A percentile compares a stretch with the other conserved stretches of the same genome.
These are phyloP conservation scores for Puntigrus tetrazona DNA, from an alignment of 2,113 vertebrate species.

Conservation along the genomic window DNA sequence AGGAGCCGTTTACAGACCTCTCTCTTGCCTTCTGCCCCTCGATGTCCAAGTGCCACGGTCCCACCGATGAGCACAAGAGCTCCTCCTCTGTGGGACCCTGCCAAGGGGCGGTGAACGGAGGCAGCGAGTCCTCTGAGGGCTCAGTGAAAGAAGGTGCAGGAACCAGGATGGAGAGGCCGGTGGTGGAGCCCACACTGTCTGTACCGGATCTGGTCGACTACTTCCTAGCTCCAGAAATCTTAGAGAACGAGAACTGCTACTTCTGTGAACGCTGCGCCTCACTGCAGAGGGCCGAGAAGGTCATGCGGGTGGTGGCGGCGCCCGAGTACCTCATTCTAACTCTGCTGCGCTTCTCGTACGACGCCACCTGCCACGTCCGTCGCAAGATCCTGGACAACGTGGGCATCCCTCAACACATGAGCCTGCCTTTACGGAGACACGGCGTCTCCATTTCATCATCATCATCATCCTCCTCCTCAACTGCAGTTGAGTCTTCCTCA, in stretches of 20 bases:
- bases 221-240: slow-evolving; percentile 94
- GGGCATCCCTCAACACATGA: slow-evolving; percentile 85
- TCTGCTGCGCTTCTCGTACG: slow-evolving; percentile 93
- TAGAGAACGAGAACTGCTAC: slow-evolving; percentile 95
- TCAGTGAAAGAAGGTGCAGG: slow-evolving; percentile 35
- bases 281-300: slow-evolving; percentile 93
- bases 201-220: slow-evolving; percentile 94
- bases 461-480: slow-evolving; percentile 57
- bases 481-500: slow-evolving; percentile 55
- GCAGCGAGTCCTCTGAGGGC: slow-evolving; percentile 66
- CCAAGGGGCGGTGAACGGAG: slow-evolving; percentile 76
- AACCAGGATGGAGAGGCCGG: slow-evolving; percentile 68
- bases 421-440: slow-evolving; percentile 80
- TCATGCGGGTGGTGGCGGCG: slow-evolving; percentile 88
- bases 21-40: slow-evolving; percentile 93
- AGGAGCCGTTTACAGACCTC: slow-evolving; percentile 94
- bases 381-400: slow-evolving; percentile 96
- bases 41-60: slow-evolving; percentile 57
- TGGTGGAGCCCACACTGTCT: slow-evolving; percentile 75
- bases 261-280: slow-evolving; percentile 94
- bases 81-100: slow-evolving; percentile 60
- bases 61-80: slow-evolving; percentile 57
- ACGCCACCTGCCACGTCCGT: slow-evolving; percentile 91
- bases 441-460: slow-evolving; percentile 54
- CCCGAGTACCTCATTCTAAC: slow-evolving; percentile 98